These are phyloP conservation scores for Battus philenor DNA, from an alignment of 1,140 invertebrate genomes.

Conservation along the genomic window DNA sequence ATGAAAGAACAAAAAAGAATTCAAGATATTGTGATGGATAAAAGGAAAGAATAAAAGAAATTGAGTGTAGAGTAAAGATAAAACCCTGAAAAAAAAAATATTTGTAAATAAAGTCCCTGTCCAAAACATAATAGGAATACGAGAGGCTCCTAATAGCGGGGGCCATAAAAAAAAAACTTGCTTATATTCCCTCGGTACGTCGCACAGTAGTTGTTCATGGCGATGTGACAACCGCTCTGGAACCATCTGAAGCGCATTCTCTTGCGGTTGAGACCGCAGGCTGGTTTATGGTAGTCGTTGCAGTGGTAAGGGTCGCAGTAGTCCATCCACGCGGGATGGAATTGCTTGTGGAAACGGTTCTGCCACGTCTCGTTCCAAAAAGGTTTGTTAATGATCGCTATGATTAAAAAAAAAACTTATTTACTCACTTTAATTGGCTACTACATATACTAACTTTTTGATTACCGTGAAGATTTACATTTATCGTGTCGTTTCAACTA, in stretches of 20 bases:
- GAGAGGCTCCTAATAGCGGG: too few relatives aligned
- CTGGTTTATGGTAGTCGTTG: conserved; percentile 39
- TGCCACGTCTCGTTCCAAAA: conserved; percentile 25
- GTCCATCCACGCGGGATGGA: conserved; percentile 46
- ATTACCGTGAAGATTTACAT: neutral
- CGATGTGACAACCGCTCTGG: conserved; percentile 41
- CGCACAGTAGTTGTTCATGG: conserved; percentile 37
- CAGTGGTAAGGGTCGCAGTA: conserved; percentile 57
- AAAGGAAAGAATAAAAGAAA: too few relatives aligned
- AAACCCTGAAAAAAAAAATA: too few relatives aligned
- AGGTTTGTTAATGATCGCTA: conserved; percentile 37
- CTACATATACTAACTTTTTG: neutral
- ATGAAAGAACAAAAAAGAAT: too few relatives aligned
- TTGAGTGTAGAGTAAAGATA: too few relatives aligned
- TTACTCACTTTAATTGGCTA: neutral
- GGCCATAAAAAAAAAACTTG: too few relatives aligned
- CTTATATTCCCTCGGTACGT: conserved; percentile 31
- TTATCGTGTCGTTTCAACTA: neutral
- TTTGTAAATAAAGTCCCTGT: too few relatives aligned
- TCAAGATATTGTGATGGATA: too few relatives aligned
- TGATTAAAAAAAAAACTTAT: neutral
- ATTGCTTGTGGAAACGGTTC: conserved; percentile 24
- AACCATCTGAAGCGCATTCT: conserved; percentile 49
- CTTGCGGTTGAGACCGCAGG: conserved; percentile 36
- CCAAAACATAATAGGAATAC: too few relatives aligned